A percentile compares a stretch with the other conserved stretches of the same genome.
Conservation (phyloP, 2,888 invertebrate species). For the Drosophila histrio region DNA sequence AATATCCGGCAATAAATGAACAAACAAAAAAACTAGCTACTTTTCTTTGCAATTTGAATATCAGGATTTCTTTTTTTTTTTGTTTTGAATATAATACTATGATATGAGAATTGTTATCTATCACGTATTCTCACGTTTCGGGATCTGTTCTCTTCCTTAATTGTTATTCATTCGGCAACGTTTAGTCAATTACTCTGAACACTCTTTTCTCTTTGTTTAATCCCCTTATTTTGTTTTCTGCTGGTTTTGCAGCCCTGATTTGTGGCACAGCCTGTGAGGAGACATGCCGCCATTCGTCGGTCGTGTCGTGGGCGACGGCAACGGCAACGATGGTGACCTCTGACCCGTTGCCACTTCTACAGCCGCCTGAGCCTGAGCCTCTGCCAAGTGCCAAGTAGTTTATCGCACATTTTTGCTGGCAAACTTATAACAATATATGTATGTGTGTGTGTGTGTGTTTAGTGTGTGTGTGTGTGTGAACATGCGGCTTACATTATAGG, state of each 20-base stretch:
- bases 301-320: slow-evolving; percentile 26
- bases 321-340: slow-evolving; percentile 27
- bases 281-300: slow-evolving; percentile 36
- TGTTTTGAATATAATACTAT: no score
- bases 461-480: slow-evolving; percentile 29
- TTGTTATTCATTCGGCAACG: neutral
- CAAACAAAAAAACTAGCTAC: no score
- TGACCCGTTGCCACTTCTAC: slow-evolving; percentile 23
- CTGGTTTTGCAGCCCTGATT: slow-evolving; percentile 37
- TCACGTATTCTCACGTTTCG: no score
- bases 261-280: slow-evolving; percentile 12
- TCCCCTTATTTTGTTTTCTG: slow-evolving; percentile 3
- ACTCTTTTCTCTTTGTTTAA: neutral
- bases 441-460: slow-evolving; percentile 5
- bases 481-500: slow-evolving; percentile 53
- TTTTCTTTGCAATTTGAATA: neutral
- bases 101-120: no score
- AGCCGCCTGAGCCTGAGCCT: slow-evolving; percentile 22
- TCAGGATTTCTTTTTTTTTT: neutral
- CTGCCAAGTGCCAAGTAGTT: slow-evolving; percentile 64
- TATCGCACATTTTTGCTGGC: slow-evolving; percentile 68
- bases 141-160: no score
- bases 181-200: neutral
- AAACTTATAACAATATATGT: slow-evolving; percentile 66
- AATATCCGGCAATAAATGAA: neutral